Evolutionary conservation across 1,140 invertebrate genomes (phyloP).

Genomic region (Ceratina calcarata): DNA sequence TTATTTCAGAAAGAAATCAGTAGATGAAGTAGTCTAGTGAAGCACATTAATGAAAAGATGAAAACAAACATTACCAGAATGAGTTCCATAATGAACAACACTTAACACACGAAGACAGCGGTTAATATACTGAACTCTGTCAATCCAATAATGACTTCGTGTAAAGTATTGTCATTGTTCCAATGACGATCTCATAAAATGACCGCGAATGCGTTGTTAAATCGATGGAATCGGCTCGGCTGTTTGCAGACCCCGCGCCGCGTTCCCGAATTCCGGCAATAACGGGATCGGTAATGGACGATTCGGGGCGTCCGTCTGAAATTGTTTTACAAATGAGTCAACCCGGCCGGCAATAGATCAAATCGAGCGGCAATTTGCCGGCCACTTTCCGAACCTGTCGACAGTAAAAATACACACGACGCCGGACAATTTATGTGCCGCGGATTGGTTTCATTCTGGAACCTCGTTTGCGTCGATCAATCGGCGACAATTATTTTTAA

Average conservation of each 20-base stretch:
- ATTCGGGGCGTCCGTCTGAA: conserved; percentile 2
- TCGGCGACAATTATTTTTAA: conserved; percentile 30
- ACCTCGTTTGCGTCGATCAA: conserved; percentile 8
- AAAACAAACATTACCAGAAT: no score
- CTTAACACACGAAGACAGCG: background rate
- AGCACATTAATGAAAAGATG: background rate
- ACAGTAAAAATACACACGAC: conserved; percentile 31
- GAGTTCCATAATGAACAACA: background rate
- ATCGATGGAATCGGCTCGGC: conserved; percentile 2
- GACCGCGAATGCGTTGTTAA: conserved; percentile 20
- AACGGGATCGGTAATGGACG: conserved; percentile 33
- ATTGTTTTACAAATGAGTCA: conserved; percentile 55
- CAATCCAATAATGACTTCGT: background rate
- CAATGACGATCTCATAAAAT: conserved; percentile 30
- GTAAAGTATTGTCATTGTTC: background rate
- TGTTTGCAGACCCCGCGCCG: conserved; percentile 26
- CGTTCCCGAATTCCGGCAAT: conserved; percentile 32
- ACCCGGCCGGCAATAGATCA: conserved; percentile 40
- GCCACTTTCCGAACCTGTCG: conserved; percentile 27
- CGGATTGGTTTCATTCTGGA: conserved; percentile 26
- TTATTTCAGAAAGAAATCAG: background rate
- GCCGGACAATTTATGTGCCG: conserved; percentile 25
- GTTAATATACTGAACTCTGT: background rate
- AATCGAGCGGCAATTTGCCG: conserved; percentile 38
- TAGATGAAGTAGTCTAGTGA: background rate